Percentiles rank a stretch among this genome's conserved stretches.
Conservation (phyloP, 2,797 vertebrate species). For the Scolopax bukidnonensis region DNA sequence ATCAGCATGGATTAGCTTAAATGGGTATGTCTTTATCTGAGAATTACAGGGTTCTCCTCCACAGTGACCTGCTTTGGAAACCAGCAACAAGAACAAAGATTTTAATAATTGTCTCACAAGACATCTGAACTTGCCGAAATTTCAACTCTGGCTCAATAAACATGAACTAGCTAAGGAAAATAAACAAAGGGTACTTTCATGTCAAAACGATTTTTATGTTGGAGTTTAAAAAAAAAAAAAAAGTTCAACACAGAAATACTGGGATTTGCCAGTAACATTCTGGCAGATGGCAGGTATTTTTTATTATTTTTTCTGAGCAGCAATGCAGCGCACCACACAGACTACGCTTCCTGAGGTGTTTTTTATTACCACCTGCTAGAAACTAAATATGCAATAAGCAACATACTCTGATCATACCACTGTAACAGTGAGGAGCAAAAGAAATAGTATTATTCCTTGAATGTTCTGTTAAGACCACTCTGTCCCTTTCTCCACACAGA, state of each 20-base stretch:
- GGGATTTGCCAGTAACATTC: neutral
- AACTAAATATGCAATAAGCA: neutral
- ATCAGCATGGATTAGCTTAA: neutral
- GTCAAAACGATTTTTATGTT: neutral
- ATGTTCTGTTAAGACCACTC: neutral
- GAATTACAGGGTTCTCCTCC: neutral
- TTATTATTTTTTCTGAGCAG: neutral
- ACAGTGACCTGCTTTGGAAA: neutral
- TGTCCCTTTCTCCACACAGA: neutral
- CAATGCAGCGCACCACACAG: neutral
- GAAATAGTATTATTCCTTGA: neutral
- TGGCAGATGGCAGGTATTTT: conserved; percentile 10
- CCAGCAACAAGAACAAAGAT: neutral
- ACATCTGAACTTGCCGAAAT: neutral
- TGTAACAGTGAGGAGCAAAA: neutral
- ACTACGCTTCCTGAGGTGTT: neutral
- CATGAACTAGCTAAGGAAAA: neutral
- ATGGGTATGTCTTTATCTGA: neutral
- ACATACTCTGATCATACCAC: neutral
- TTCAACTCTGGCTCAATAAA: neutral
- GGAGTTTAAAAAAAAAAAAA: neutral
- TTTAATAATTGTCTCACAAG: neutral
- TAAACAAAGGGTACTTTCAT: neutral
- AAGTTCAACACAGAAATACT: neutral
- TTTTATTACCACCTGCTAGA: conserved; percentile 21